Evolutionary conservation across 64 coral and sea anemone species (phyloP), one percentile per base, ranked within the genome.

Genomic region (Montipora efflorescens): DNA sequence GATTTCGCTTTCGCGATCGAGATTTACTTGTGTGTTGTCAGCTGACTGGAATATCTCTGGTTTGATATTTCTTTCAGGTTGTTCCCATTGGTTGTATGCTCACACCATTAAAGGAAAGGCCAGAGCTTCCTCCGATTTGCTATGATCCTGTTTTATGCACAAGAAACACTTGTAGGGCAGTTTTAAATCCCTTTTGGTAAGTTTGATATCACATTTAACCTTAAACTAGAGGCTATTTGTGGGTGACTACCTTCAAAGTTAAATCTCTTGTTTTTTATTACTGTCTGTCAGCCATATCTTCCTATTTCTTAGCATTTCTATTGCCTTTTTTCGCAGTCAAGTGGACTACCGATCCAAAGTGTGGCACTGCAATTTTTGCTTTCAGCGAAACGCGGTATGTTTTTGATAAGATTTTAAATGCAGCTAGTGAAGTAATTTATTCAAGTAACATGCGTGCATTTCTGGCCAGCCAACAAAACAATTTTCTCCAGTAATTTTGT

Each of bases 361-460:
- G 0, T 99, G 98, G 98, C 98, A 99, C 20, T 99, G 98, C 83
- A 99, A 99, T 89, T 99, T 99, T 75, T 99, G 98, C 69, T 99
- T 99, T 66, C 98, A 99, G 66, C 91, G 98, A 89, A 99, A 99
- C 94, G 98, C 98, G 88, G 98, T 99, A 79, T 91, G 95, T 90
- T 66, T 44, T 20, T 55, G 25, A n/a, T 11, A 21, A 36, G 36
- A 36, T 36, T 36, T 1, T 36, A 36, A 36, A 36, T 36, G 36
- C 36, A 36, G 36, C 36, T 36, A 36, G 36, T 36, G 36, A 36
- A 36, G 36, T 36, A 36, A 36, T 36, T 2, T 36, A 36, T 36
- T 36, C 36, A 36, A 36, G 36, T 36, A 36, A 36, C 36, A 36
- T 36, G 2, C 36, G 1, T 36, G 36, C 36, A 36, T 36, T 36